These are phyloP conservation scores for Anas bahamensis DNA, from an alignment of 2,797 vertebrate species.

Conservation along the genomic window DNA sequence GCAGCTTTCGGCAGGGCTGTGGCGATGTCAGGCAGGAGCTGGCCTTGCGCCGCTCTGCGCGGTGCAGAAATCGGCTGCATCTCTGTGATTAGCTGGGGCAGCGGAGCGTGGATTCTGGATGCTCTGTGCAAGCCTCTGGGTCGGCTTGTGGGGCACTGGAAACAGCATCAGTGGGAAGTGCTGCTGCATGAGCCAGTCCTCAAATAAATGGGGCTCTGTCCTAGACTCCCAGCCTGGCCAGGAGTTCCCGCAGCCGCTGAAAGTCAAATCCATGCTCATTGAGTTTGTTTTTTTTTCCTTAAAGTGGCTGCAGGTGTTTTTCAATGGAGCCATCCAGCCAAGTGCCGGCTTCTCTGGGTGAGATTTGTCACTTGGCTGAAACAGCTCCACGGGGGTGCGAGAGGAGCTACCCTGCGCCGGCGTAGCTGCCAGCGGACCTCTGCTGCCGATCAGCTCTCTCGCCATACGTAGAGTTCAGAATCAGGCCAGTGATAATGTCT, in stretches of 20 bases:
- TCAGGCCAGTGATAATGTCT: rapidly evolving
- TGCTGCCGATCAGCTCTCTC: background rate
- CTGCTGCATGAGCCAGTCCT: background rate
- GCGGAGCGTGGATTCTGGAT: background rate
- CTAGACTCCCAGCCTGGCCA: background rate
- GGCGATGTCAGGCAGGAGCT: background rate
- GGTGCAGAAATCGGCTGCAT: rapidly evolving
- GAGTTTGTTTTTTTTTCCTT: background rate
- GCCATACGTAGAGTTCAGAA: background rate
- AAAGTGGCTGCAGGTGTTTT: constrained; percentile 53
- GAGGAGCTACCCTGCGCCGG: rapidly evolving
- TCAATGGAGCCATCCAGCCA: background rate
- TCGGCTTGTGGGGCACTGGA: background rate
- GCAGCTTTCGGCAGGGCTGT: background rate
- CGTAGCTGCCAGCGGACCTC: rapidly evolving
- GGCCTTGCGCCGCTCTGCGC: rapidly evolving
- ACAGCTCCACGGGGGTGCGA: background rate
- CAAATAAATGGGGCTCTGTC: background rate
- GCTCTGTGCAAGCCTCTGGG: background rate
- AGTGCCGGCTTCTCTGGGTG: background rate
- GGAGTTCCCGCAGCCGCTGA: background rate
- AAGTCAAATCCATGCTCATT: background rate
- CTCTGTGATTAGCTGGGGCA: background rate
- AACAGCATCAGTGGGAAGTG: background rate
- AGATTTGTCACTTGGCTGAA: background rate